Conservation (phyloP, 2,113 vertebrate species). For the Rhinopithecus roxellana region DNA sequence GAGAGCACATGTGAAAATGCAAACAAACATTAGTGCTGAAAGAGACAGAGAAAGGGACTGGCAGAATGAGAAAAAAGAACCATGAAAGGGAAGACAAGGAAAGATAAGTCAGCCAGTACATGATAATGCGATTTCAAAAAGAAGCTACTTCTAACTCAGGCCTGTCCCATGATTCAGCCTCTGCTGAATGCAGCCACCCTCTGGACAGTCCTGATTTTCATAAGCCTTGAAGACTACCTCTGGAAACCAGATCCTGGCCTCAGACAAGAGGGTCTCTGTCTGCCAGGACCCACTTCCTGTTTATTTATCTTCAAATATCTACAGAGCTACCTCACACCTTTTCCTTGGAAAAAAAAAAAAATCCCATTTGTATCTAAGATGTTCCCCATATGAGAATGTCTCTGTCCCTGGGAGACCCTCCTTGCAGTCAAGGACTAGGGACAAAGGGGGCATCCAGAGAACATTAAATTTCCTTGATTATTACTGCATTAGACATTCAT, state of each 20-base stretch:
- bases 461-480: not conserved
- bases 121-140: not conserved
- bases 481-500: not conserved
- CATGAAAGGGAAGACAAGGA: conserved; percentile 13
- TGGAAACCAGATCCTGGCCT: not conserved
- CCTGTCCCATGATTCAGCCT: not conserved
- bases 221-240: not conserved
- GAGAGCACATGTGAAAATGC: not conserved
- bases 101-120: not conserved
- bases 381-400: not conserved
- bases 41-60: not conserved
- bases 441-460: not conserved
- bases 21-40: not conserved
- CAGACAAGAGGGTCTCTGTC: not conserved
- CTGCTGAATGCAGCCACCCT: not conserved
- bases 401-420: not conserved
- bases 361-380: not conserved
- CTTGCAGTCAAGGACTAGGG: not conserved
- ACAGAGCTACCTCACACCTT: not conserved
- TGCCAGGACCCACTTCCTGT: not conserved
- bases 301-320: not conserved
- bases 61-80: not conserved
- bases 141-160: not conserved
- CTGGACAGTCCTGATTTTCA: not conserved
- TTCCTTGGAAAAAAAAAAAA: not conserved